Evolutionary conservation across 2,113 vertebrate species (phyloP), one percentile per base, ranked within the genome.

Genomic region (Cygnus atratus): DNA sequence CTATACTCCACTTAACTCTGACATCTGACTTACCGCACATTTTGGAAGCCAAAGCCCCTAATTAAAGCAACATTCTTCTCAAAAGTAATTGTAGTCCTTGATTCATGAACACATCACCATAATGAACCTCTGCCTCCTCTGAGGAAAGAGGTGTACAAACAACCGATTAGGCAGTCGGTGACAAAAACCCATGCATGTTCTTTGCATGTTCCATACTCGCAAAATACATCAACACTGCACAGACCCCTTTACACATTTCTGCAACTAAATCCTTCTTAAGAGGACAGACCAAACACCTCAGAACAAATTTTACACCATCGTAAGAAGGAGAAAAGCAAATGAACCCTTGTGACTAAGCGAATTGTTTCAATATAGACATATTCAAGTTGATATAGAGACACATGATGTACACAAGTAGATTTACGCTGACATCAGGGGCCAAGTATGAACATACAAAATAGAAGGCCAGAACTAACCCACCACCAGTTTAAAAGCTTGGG

Each of bases 171-270:
- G 28, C 26, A 52, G 43, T 1, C 9, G 55, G 48, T 28, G 43
- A 55, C 72, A 70, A 75, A 88, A 86, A 41, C 2, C 10, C 82
- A 33, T 5, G 19, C 12, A 28, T 12, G 10, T 54, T 54, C 29
- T 68, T 77, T 48, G 46, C 13, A 41, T 14, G 39, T 28, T 10
- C 44, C 39, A 31, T 59, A 18, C 22, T 16, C 52, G 26, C n/a
- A 57, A 81, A 63, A 67, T 0, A 0, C 24, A 29, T 58, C 26
- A 91, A 72, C 0, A 2, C 14, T 3, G 0, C 74, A 46, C n/a
- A 28, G 44, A 84, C n/a, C 31, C 61, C 41, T 55, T 37, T 2
- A 31, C 0, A 4, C 13, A 33, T 46, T 75, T 72, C 46, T 82
- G 59, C 31, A 61, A 55, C 21, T 54, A 62, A 68, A 72, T 54